Evolutionary conservation across 1,140 invertebrate genomes (phyloP).

Genomic region (Homarus americanus): DNA sequence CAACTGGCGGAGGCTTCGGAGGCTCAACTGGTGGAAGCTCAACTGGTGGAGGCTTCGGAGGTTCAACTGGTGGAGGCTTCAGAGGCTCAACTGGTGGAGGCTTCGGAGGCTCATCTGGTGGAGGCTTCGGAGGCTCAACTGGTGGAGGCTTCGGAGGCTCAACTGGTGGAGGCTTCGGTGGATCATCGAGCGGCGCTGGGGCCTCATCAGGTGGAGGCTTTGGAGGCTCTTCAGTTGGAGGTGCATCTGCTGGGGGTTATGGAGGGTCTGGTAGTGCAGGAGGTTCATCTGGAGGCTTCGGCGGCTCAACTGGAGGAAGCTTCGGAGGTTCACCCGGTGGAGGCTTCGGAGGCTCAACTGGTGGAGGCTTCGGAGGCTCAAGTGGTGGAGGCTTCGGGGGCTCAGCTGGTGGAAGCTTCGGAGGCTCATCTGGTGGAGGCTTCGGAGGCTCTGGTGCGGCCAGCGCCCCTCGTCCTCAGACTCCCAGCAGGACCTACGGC

Average conservation of each 20-base stretch:
- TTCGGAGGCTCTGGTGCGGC: background rate
- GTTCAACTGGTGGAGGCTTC: background rate
- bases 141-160: background rate
- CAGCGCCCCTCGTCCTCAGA: background rate
- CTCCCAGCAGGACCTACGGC: slow-evolving; percentile 47
- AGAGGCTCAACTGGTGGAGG: background rate
- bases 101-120: background rate
- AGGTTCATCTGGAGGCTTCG: background rate
- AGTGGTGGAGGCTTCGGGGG: too few species aligned
- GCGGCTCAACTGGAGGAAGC: background rate
- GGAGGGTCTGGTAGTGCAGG: background rate
- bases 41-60: too few species aligned
- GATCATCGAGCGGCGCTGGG: background rate
- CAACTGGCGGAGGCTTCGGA: background rate
- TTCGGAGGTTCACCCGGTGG: too few species aligned
- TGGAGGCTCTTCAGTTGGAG: background rate
- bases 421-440: too few species aligned
- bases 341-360: background rate
- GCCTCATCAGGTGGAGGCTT: background rate
- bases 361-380: background rate
- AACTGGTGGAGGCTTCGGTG: background rate
- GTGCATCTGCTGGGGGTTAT: background rate
- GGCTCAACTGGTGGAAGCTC: background rate
- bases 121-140: background rate
- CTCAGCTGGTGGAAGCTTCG: too few species aligned